Evolutionary conservation across 2,888 invertebrate genomes (phyloP).

Genomic region (Leucophora obtusa): DNA sequence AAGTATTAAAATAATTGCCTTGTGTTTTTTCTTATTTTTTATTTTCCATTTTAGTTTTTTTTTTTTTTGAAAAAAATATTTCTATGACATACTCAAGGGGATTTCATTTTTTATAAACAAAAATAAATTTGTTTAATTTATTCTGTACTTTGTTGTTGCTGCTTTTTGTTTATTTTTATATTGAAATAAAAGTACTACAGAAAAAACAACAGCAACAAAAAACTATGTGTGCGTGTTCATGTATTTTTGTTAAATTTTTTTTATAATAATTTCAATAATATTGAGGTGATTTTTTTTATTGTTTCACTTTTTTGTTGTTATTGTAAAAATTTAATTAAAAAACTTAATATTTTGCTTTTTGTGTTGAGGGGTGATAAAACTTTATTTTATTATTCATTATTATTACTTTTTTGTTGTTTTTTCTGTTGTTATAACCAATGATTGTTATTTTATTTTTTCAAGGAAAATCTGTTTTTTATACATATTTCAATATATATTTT

Average conservation of each 20-base stretch:
- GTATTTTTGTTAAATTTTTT: constrained; percentile 37
- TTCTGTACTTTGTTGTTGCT: constrained; percentile 49
- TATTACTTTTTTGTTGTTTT: constrained; percentile 33
- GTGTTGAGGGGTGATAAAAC: constrained; percentile 52
- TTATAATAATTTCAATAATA: constrained; percentile 62
- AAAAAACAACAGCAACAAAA: too few species aligned
- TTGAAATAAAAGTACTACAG: constrained; percentile 41
- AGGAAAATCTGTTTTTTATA: constrained; percentile 53
- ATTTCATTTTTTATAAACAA: constrained; percentile 59
- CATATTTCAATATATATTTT: constrained; percentile 18
- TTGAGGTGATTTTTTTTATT: constrained; percentile 61
- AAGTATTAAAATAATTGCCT: constrained; percentile 62
- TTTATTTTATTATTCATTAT: constrained; percentile 51
- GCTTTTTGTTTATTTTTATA: constrained; percentile 32
- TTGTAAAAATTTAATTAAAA: constrained; percentile 48
- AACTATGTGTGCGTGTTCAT: constrained; percentile 34
- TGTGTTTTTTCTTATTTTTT: constrained; percentile 56
- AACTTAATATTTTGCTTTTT: constrained; percentile 30
- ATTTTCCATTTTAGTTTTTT: constrained; percentile 58
- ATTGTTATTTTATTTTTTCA: constrained; percentile 52
- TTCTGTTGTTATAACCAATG: constrained; percentile 44
- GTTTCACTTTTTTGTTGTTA: constrained; percentile 54
- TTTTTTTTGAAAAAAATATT: constrained; percentile 39
- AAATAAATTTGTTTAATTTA: constrained; percentile 63
- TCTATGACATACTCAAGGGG: constrained; percentile 66